phyloP scores from a whole-genome alignment of 1,140 invertebrate species.

The Pollicipes pollicipes region DNA sequence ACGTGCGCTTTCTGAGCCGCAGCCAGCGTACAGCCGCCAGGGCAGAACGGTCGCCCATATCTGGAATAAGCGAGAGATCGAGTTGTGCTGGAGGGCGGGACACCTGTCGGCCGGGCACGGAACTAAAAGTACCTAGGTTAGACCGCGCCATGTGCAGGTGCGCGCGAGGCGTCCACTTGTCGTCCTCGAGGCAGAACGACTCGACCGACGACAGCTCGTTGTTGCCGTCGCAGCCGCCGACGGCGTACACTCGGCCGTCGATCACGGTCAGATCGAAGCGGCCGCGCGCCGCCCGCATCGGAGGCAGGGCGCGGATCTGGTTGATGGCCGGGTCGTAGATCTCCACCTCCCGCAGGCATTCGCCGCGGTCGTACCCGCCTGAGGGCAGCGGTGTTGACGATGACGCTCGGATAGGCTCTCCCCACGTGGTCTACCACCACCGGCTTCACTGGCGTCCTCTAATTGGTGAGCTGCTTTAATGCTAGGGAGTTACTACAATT shows the following conservation, averaged over 20 bases:
- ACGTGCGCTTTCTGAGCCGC: too few relatives aligned
- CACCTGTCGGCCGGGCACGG: too few relatives aligned
- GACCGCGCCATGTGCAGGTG: constrained; percentile 44
- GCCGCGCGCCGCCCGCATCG: constrained; percentile 51
- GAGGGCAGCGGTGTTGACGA: constrained; percentile 22
- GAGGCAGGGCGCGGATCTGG: constrained; percentile 42
- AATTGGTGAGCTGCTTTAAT: too few relatives aligned
- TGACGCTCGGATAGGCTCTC: too few relatives aligned
- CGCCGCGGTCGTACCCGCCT: constrained; percentile 70
- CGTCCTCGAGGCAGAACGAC: constrained; percentile 35
- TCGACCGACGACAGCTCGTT: constrained; percentile 50
- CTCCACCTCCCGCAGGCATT: constrained; percentile 58
- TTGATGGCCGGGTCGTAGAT: constrained; percentile 48
- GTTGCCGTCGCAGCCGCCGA: constrained; percentile 61
- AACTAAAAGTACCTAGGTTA: constrained; percentile 34
- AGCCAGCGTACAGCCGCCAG: too few relatives aligned
- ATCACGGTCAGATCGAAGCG: constrained; percentile 53
- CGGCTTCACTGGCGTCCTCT: too few relatives aligned
- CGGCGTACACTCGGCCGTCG: constrained; percentile 46
- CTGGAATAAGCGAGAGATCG: not conserved
- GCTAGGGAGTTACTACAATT: too few relatives aligned
- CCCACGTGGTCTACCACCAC: too few relatives aligned
- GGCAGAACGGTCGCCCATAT: not conserved
- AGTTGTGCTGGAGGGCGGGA: not conserved
- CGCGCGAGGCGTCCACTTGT: constrained; percentile 44